Conservation (phyloP, 2,888 invertebrate species). For the Taenaris catops region DNA sequence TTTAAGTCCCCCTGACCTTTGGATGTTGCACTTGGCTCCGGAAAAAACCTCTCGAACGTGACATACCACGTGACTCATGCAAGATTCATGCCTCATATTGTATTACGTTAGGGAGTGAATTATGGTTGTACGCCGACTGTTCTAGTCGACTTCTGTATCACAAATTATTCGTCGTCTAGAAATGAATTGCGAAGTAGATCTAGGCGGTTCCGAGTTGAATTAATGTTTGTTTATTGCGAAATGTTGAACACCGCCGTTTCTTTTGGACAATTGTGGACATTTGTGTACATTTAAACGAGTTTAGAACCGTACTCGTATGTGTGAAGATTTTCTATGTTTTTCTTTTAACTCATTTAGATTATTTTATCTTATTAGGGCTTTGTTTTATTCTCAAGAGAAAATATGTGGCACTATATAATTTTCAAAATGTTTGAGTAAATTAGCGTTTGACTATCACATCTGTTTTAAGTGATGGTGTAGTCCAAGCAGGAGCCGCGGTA, state of each 20-base stretch:
- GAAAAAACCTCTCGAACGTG: conserved; percentile 42
- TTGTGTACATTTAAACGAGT: conserved; percentile 1
- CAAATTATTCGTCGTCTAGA: conserved; percentile 31
- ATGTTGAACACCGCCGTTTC: conserved; percentile 6
- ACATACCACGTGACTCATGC: conserved; percentile 46
- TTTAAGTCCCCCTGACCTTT: conserved; percentile 73
- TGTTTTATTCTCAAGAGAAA: too few relatives aligned
- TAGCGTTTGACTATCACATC: too few relatives aligned
- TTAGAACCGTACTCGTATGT: background rate
- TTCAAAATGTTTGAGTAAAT: too few relatives aligned
- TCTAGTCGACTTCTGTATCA: conserved; percentile 36
- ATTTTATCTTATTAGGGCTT: background rate
- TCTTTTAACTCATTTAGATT: background rate
- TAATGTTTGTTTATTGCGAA: conserved; percentile 20
- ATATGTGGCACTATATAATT: too few relatives aligned
- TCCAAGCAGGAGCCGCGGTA: too few relatives aligned
- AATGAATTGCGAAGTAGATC: conserved; percentile 26
- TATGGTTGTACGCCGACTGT: conserved; percentile 30
- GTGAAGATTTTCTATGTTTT: background rate
- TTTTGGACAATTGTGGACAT: background rate
- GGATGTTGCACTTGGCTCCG: conserved; percentile 47
- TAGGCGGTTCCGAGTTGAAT: conserved; percentile 39
- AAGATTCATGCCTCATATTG: conserved; percentile 54
- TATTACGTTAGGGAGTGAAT: conserved; percentile 47
- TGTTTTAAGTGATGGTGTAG: too few relatives aligned